Conservation (phyloP, 2,113 vertebrate genomes). For the Mormyrus lacerda region DNA sequence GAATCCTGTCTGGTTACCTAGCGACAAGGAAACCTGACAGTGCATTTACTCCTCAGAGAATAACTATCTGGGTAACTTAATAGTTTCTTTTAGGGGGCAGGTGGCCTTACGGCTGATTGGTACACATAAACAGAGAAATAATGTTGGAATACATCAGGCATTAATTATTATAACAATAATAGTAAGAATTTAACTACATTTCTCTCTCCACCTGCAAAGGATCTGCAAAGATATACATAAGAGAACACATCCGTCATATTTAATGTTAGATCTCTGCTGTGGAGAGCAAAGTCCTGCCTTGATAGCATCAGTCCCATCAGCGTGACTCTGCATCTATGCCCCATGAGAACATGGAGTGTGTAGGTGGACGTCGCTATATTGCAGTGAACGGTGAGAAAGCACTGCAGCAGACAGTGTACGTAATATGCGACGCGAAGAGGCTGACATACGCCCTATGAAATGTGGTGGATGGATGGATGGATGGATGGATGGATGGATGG, state of each 20-base stretch:
- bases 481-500: background rate
- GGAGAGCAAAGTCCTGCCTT: background rate
- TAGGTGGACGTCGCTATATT: background rate
- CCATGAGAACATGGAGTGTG: background rate
- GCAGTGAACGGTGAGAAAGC: background rate
- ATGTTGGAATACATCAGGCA: background rate
- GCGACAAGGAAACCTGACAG: background rate
- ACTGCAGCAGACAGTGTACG: background rate
- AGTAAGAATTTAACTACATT: background rate
- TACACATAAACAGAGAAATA: background rate
- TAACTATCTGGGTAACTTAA: background rate
- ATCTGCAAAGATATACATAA: background rate
- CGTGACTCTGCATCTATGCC: background rate
- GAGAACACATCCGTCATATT: background rate
- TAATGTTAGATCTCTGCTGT: background rate
- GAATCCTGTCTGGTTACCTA: slow-evolving; percentile 9
- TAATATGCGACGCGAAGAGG: background rate
- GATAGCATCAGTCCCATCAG: background rate
- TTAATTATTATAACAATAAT: background rate
- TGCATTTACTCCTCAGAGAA: background rate
- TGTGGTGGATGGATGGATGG: background rate
- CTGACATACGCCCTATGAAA: background rate
- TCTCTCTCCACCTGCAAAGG: background rate
- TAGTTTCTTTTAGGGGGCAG: background rate
- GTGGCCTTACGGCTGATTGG: background rate